A percentile compares a stretch with the other conserved stretches of the same genome.
These are phyloP conservation scores for Noctilio leporinus DNA, from an alignment of 2,113 vertebrate species.

Conservation along the genomic window DNA sequence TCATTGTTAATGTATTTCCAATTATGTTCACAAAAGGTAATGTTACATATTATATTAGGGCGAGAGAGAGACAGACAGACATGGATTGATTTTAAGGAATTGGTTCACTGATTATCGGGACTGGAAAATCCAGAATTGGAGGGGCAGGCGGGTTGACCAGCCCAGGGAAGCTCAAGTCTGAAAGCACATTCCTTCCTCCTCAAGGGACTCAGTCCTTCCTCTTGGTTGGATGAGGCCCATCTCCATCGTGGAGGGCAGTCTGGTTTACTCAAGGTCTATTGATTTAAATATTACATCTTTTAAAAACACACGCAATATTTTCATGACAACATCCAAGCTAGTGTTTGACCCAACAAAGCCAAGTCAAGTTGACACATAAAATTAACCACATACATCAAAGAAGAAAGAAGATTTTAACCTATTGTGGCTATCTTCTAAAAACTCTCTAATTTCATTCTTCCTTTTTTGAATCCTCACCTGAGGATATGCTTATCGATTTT, in stretches of 20 bases:
- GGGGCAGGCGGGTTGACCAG: neutral
- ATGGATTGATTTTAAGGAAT: neutral
- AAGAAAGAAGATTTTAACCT: neutral
- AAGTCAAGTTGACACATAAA: neutral
- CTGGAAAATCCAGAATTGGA: neutral
- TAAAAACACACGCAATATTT: neutral
- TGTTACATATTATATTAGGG: neutral
- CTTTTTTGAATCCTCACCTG: neutral
- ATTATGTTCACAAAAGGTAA: neutral
- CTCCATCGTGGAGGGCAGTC: neutral
- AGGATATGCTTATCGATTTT: too few species aligned
- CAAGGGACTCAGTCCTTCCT: neutral
- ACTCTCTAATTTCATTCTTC: neutral
- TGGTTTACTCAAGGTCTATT: neutral
- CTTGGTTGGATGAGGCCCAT: neutral
- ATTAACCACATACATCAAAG: neutral
- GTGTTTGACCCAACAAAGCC: neutral
- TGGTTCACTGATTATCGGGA: neutral
- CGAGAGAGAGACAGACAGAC: too few species aligned
- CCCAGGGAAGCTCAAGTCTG: neutral
- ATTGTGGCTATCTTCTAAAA: neutral
- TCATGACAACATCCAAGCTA: neutral
- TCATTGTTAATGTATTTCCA: neutral
- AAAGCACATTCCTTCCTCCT: neutral
- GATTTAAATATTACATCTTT: conserved; percentile 5